A percentile compares a stretch with the other conserved stretches of the same genome.
phyloP scores from a whole-genome alignment of 2,797 vertebrate species.

The Ctenopoma multispine region DNA sequence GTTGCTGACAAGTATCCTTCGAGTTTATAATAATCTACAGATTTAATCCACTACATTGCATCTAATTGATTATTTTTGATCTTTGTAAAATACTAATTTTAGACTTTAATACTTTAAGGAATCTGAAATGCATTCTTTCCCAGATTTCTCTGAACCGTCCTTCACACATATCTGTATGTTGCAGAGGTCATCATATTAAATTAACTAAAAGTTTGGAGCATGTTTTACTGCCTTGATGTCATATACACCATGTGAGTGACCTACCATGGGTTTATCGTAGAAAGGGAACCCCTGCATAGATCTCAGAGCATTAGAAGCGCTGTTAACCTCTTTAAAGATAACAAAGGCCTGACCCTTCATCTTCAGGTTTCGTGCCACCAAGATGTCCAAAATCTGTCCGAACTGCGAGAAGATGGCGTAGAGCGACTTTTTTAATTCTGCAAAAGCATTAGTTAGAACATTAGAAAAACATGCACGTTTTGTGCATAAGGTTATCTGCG shows the following conservation, averaged over 20 bases:
- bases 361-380: constrained; percentile 90
- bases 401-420: constrained; percentile 98
- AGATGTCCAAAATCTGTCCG: constrained; percentile 93
- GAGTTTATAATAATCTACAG: too few species aligned
- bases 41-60: too few species aligned
- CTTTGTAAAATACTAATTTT: too few species aligned
- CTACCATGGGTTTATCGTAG: constrained; percentile 96
- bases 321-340: constrained; percentile 96
- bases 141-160: not conserved
- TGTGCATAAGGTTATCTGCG: too few species aligned
- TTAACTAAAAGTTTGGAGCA: not conserved
- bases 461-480: too few species aligned
- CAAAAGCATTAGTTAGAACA: rapidly evolving
- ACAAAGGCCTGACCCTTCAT: constrained; percentile 96
- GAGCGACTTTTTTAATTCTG: constrained; percentile 95
- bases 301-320: constrained; percentile 91
- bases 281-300: constrained; percentile 98
- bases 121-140: not conserved
- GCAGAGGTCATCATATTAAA: too few species aligned
- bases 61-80: too few species aligned
- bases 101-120: not conserved
- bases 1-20: too few species aligned
- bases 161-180: not conserved
- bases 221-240: not conserved
- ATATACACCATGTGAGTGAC: constrained; percentile 10